Percentiles rank a stretch among this genome's conserved stretches.
Evolutionary conservation across 35 echinoderm and acorn worm genomes (phyloP).

Genomic region (Lytechinus variegatus): DNA sequence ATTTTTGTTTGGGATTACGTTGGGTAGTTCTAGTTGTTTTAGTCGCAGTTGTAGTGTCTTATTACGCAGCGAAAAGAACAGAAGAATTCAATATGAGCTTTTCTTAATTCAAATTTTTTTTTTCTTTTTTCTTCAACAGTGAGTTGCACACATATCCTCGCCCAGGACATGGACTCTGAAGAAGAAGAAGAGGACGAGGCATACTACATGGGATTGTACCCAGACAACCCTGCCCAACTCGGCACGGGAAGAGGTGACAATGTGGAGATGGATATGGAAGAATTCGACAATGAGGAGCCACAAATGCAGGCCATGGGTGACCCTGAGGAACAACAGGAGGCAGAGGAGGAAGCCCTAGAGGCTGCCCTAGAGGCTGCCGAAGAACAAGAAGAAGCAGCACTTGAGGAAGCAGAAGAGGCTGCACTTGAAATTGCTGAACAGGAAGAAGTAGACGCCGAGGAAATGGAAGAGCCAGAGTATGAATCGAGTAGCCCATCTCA

Average conservation of each 20-base stretch:
- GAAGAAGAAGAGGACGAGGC: background rate
- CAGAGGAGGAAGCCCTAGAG: background rate
- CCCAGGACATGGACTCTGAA: background rate
- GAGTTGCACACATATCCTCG: background rate
- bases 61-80: too few relatives aligned
- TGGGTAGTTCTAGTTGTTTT: too few relatives aligned
- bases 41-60: too few relatives aligned
- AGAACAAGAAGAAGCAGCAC: background rate
- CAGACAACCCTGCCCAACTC: background rate
- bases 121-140: background rate
- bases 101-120: background rate
- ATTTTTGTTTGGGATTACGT: too few relatives aligned
- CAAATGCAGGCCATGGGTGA: background rate
- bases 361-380: background rate
- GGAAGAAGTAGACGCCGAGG: background rate
- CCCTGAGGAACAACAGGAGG: background rate
- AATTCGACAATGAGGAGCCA: background rate
- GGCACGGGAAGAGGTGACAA: background rate
- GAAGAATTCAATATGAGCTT: too few relatives aligned
- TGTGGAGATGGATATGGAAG: background rate
- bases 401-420: background rate
- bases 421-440: background rate
- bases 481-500: background rate
- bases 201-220: background rate
- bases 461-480: background rate